A percentile compares a stretch with the other conserved stretches of the same genome.
Conservation (phyloP, 2,113 vertebrate species). For the Indicator indicator region DNA sequence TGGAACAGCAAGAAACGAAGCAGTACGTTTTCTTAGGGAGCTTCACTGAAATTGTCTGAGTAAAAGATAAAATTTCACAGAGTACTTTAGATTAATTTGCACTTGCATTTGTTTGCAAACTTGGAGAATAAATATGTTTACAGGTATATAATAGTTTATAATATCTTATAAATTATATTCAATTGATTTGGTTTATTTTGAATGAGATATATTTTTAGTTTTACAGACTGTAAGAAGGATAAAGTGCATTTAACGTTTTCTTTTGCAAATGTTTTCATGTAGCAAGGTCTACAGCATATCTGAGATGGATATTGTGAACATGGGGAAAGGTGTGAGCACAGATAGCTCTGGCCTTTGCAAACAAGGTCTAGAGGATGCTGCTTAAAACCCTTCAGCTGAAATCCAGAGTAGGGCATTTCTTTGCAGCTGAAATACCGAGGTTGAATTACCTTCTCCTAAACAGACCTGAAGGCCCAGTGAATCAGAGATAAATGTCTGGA, state of each 20-base stretch:
- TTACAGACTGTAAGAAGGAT: constrained; percentile 31
- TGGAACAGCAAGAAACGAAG: constrained; percentile 18
- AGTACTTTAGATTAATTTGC: constrained; percentile 61
- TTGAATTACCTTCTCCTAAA: constrained; percentile 42
- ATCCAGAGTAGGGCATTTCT: constrained; percentile 3
- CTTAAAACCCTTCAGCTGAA: neutral
- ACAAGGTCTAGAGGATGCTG: neutral
- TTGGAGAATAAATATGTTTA: constrained; percentile 62
- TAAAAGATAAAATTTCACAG: constrained; percentile 65
- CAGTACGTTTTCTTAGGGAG: constrained; percentile 53
- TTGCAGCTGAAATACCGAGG: neutral
- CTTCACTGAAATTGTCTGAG: constrained; percentile 63
- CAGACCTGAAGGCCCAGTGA: constrained; percentile 46
- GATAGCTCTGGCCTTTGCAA: neutral
- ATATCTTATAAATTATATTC: constrained; percentile 35
- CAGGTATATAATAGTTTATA: constrained; percentile 43
- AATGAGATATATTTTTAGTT: constrained; percentile 65
- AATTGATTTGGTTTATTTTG: constrained; percentile 56
- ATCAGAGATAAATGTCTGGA: constrained; percentile 24
- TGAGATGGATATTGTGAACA: neutral
- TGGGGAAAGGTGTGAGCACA: neutral
- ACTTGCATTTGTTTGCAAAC: constrained; percentile 67
- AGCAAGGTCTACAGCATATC: neutral
- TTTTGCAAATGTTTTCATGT: constrained; percentile 33
- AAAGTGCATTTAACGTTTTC: constrained; percentile 48